Evolutionary conservation across 2,888 invertebrate species (phyloP), one percentile per base, ranked within the genome.

Genomic region (Gymnoscelis rufifasciata): DNA sequence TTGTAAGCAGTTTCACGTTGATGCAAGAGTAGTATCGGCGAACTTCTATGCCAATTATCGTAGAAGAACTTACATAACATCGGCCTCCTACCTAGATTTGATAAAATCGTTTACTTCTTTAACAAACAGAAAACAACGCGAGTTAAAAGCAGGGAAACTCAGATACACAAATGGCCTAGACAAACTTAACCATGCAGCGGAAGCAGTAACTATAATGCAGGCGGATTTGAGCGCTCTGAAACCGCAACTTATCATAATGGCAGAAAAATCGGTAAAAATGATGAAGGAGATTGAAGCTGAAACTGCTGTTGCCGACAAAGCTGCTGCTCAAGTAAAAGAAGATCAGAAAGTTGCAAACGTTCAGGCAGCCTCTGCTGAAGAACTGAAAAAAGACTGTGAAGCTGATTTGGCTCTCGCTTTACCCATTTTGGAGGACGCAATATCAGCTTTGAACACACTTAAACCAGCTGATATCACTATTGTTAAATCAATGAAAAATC

Each of bases 401-500:
- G 94, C 95, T 47, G 97, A 98, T 80, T 89, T 98, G 62, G 97
- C 97, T 0, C 91, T 94, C 62, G 96, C 96, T 4, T 90, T 96
- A 54, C 96, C 96, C 3, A 93, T 95, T 65, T 88, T 96, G 46
- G 94, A 95, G 78, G 93, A 92, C 62, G 92, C 92, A 5, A 88
- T 91, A 54, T 90, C 91, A 56, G 95, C 96, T 36, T 86, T 97
- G 44, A 94, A 96, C 71, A 95, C 95, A 0, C 86, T 97, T 39
- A 96, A 95, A 81, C 95, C 95, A 10, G 89, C 91, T 28, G 96
- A 96, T 73, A 95, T 96, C 52, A 94, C 94, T 0, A 90, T 95
- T 52, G 95, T 96, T 0, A 96, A 95, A 76, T 93, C 95, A 1
- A 96, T 96, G 95, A 95, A 95, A 80, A 95, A 93, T 83, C 96